Evolutionary conservation across 2,797 vertebrate species (phyloP), one percentile per base, ranked within the genome.

Genomic region (Sebastes aleutianus): DNA sequence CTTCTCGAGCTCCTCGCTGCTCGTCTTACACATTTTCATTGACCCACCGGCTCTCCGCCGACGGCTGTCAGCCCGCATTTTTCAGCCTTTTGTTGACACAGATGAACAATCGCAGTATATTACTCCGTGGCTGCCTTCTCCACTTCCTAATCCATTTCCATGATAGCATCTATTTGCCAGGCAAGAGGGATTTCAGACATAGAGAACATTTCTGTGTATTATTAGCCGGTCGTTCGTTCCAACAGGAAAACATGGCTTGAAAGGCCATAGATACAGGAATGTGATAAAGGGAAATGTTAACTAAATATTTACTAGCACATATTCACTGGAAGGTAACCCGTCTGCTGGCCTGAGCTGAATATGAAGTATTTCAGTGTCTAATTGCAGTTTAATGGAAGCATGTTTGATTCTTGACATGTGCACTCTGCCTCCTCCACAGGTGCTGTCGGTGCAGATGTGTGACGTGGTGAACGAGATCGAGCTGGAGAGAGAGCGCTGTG

Each of bases 381-480:
- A 66, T 54, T 74, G 43, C 9, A 6, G 11, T 5, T 13, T n/a
- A 32, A 62, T 64, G 34, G 20, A 68, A 27, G 29, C 16, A 32
- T 76, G 24, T 75, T 73, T 3, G 14, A 32, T 59, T 78, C 24
- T 16, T 83, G 67, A 79, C 34, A 50, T 73, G 29, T 34, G n/a
- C 68, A 69, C 64, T 85, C 63, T 87, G 62, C 70, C 63, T 89
- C 56, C 47, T 76, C 66, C 80, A 27, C 93, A 96, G 96, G 92
- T 91, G 75, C 56, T 61, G 1, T 89, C 92, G 0, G 79, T 95
- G 83, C 95, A 95, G 86, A 95, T 95, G 94, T 96, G 96, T 29
- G 94, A 96, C 0, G 89, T 96, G 80, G 84, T 94, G 79, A 95
- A 92, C 13, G 95, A 96, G 87, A 95, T 96, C 14, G 90, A 94